Evolutionary conservation across 2,888 invertebrate species (phyloP).

Genomic region (Mactromeris polynyma): DNA sequence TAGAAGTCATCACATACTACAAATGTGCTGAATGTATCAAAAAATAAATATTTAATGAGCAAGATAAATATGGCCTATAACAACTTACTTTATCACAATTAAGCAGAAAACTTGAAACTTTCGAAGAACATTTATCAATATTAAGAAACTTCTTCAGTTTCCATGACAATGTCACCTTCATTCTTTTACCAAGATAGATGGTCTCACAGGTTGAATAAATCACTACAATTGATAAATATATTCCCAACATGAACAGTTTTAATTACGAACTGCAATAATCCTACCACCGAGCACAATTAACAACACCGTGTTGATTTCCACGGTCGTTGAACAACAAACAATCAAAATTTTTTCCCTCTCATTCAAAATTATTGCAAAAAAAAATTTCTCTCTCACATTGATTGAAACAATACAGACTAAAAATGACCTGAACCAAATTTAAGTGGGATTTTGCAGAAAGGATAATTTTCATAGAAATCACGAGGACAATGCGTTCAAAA

Average conservation of each 20-base stretch:
- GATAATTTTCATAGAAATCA: no score
- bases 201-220: neutral
- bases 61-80: no score
- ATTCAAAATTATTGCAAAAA: neutral
- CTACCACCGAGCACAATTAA: neutral
- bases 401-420: no score
- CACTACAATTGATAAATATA: neutral
- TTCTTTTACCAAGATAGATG: neutral
- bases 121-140: neutral
- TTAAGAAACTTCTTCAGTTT: neutral
- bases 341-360: neutral
- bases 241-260: neutral
- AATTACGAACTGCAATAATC: neutral
- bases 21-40: no score
- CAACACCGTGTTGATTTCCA: neutral
- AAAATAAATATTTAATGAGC: no score
- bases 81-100: neutral
- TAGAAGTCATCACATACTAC: no score
- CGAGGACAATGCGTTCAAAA: no score
- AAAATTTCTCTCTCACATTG: no score
- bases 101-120: neutral
- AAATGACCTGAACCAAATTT: no score
- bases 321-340: neutral
- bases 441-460: no score
- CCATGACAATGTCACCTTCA: neutral